phyloP scores from a whole-genome alignment of 2,113 vertebrate species.

The Triplophysa dalaica region DNA sequence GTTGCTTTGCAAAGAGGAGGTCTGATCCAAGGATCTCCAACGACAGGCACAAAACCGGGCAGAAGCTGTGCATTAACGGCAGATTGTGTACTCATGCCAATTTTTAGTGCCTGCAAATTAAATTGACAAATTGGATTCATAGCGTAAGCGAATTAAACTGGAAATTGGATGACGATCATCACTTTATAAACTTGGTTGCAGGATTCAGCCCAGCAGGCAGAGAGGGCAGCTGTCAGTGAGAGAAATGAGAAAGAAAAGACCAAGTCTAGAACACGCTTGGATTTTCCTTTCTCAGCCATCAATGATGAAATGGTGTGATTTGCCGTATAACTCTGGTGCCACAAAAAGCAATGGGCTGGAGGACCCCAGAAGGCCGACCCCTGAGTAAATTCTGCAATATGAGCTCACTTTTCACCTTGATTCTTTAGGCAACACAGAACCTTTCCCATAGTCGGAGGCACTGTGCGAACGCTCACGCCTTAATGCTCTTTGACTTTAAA shows the following conservation, averaged over 20 bases:
- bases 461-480: slow-evolving; percentile 42
- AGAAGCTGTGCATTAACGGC: slow-evolving; percentile 62
- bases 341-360: slow-evolving; percentile 59
- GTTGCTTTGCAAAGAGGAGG: slow-evolving; percentile 39
- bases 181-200: slow-evolving; percentile 58
- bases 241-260: slow-evolving; percentile 36
- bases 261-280: slow-evolving; percentile 58
- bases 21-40: slow-evolving; percentile 52
- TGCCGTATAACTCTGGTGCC: slow-evolving; percentile 58
- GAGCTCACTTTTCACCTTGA: slow-evolving; percentile 49
- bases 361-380: slow-evolving; percentile 61
- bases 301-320: slow-evolving; percentile 54
- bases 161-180: slow-evolving; percentile 46
- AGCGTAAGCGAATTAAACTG: slow-evolving; percentile 71
- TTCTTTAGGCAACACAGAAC: slow-evolving; percentile 50
- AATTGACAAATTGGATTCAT: slow-evolving; percentile 68
- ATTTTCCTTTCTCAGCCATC: slow-evolving; percentile 56
- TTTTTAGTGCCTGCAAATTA: slow-evolving; percentile 56
- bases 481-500: slow-evolving; percentile 55
- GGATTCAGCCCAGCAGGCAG: slow-evolving; percentile 57
- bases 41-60: slow-evolving; percentile 59
- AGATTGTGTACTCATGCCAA: slow-evolving; percentile 60
- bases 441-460: slow-evolving; percentile 52
- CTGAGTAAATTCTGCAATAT: slow-evolving; percentile 52
- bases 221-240: slow-evolving; percentile 57